Evolutionary conservation across 2,888 invertebrate species (phyloP), one percentile per base, ranked within the genome.

Genomic region (Ctena decussata): DNA sequence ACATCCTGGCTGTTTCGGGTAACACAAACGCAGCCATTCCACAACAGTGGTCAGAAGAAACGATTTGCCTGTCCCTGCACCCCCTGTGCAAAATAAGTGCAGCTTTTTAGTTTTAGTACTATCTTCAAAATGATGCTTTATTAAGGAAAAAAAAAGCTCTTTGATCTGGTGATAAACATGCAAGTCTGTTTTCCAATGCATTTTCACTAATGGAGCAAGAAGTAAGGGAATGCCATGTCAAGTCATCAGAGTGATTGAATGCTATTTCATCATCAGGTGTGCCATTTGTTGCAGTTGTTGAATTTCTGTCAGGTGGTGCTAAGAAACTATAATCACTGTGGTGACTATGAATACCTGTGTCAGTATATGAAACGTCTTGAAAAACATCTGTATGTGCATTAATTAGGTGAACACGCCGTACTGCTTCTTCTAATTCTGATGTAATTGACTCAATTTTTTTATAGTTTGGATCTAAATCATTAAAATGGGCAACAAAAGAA

Each of bases 1-100:
- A 39, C 37, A 21, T 30, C 84, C 87, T 21, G 39, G 27, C 35
- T 77, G 70, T 46, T n/a, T 15, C 32, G 83, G 32, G 35, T 74
- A 77, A 49, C 30, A 80, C 41, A 49, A 65, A 18, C 77, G 24
- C 73, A 85, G 27, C 85, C 82, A 87, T 72, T 82, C 87, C 30
- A 87, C 85, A 27, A 80, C 44, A 32, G 77, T 70, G 46, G 75
- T 75, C 37, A 80, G 69, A n/a, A 87, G 53, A 72, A 76, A 83
- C 2, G 72, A 77, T 78, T 83, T 87, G 11, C 85, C 87, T 69
- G 77, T 77, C 1, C 87, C 87, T 72, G 53, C 87, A 35, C 75
- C 82, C 15, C 85, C 85, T 15, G 53, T 78, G 5, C 85, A 57
- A 70, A 85, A 85, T 21, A 87, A 46, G 39, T 21, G 30, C n/a